Percentiles rank a stretch among this genome's conserved stretches.
phyloP scores from a whole-genome alignment of 1,140 invertebrate species.

The Musca vetustissima region DNA sequence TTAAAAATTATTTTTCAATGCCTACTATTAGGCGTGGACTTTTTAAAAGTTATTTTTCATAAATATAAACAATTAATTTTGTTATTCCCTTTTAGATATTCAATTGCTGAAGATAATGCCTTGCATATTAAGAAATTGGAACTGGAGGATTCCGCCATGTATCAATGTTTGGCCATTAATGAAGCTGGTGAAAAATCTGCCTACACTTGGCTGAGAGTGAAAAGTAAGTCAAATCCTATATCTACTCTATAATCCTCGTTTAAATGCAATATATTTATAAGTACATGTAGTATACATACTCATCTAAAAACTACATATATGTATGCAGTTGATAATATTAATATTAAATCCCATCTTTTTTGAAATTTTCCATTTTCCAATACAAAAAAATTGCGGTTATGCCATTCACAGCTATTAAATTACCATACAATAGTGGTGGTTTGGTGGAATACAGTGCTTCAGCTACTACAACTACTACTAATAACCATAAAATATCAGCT shows the following conservation, averaged over 20 bases:
- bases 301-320: not conserved
- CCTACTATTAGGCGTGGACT: no score
- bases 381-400: no score
- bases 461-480: conserved; percentile 5
- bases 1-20: no score
- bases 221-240: conserved; percentile 74
- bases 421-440: no score
- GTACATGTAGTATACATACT: not conserved
- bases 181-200: conserved; percentile 85
- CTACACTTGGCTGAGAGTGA: conserved; percentile 91
- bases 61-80: not conserved
- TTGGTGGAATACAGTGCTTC: not conserved
- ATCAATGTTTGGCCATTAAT: conserved; percentile 90
- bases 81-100: conserved; percentile 55
- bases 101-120: conserved; percentile 76
- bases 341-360: no score
- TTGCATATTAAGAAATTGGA: conserved; percentile 79
- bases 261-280: not conserved
- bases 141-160: conserved; percentile 89
- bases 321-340: not conserved
- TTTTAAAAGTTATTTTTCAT: no score
- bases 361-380: no score
- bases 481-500: conserved; percentile 15
- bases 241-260: no score
- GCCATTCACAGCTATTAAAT: no score